phyloP scores from a whole-genome alignment of 2,113 vertebrate species.

The Sturnira hondurensis region DNA sequence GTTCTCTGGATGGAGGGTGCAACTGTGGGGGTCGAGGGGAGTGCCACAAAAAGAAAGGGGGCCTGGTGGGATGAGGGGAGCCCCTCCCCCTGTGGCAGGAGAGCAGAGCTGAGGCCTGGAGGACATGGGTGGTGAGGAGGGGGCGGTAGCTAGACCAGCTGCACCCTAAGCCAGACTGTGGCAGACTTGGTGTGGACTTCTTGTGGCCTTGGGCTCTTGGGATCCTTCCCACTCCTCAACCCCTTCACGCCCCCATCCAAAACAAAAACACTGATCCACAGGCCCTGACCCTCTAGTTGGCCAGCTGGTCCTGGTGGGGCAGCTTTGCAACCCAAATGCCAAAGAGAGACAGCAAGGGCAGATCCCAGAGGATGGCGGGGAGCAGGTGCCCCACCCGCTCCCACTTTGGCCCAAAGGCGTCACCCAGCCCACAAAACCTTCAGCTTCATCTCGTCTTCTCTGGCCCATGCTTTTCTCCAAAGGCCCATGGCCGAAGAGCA shows the following conservation, averaged over 20 bases:
- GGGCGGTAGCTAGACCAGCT: too few species aligned
- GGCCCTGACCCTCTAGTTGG: background rate
- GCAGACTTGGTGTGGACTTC: background rate
- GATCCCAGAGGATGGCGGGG: background rate
- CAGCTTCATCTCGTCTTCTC: background rate
- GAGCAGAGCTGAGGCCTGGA: background rate
- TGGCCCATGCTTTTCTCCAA: background rate
- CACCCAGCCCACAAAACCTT: background rate
- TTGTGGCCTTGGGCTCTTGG: background rate
- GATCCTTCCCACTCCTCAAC: background rate
- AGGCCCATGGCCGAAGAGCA: too few species aligned
- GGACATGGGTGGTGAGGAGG: background rate
- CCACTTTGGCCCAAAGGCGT: background rate
- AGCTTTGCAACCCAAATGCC: background rate
- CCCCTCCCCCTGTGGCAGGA: background rate
- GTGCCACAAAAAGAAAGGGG: background rate
- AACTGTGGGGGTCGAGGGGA: too few species aligned
- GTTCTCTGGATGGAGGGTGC: background rate
- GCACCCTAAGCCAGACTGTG: background rate
- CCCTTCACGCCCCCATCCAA: too few species aligned
- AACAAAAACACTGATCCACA: background rate
- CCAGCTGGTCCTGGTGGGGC: background rate
- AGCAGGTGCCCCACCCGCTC: too few species aligned
- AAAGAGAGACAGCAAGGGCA: background rate
- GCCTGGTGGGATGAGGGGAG: background rate